Evolutionary conservation across 2,888 invertebrate genomes (phyloP).

Genomic region (Caenorhabditis sinica): DNA sequence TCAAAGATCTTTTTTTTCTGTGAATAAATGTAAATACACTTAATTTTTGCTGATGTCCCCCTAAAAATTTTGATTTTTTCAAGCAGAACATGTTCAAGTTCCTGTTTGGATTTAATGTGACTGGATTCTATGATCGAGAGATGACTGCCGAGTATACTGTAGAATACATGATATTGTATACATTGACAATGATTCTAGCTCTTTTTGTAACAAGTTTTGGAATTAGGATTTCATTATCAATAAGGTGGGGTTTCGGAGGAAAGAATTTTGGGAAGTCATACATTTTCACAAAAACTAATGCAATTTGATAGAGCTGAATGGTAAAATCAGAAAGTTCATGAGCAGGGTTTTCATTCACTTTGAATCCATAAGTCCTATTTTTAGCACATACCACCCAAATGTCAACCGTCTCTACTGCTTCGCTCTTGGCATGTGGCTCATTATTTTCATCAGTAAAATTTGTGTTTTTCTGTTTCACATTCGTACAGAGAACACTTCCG

Average conservation of each 20-base stretch:
- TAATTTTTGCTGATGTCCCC: background rate
- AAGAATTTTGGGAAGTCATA: too few relatives aligned
- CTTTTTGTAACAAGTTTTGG: slow-evolving; percentile 45
- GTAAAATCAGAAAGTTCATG: background rate
- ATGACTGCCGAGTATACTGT: background rate
- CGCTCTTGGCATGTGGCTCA: slow-evolving; percentile 36
- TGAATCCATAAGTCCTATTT: too few relatives aligned
- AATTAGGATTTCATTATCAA: slow-evolving; percentile 13
- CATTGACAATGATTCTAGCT: background rate
- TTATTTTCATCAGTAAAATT: slow-evolving; percentile 42
- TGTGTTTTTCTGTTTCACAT: slow-evolving; percentile 34
- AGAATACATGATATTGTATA: slow-evolving; percentile 12
- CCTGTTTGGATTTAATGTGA: background rate
- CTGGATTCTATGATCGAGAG: slow-evolving; percentile 29
- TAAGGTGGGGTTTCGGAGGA: slow-evolving; percentile 42
- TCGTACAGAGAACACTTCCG: background rate
- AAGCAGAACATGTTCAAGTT: slow-evolving; percentile 23
- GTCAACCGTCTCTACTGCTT: slow-evolving; percentile 36
- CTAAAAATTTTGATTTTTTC: too few relatives aligned
- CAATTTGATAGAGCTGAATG: background rate
- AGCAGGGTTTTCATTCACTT: background rate
- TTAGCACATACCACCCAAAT: slow-evolving; percentile 52
- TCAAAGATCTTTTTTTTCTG: slow-evolving; percentile 4
- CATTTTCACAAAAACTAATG: too few relatives aligned
- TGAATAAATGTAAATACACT: background rate